Percentiles rank a stretch among this genome's conserved stretches.
Conservation (phyloP, 2,888 invertebrate species). For the Dichetophora obliterata region DNA sequence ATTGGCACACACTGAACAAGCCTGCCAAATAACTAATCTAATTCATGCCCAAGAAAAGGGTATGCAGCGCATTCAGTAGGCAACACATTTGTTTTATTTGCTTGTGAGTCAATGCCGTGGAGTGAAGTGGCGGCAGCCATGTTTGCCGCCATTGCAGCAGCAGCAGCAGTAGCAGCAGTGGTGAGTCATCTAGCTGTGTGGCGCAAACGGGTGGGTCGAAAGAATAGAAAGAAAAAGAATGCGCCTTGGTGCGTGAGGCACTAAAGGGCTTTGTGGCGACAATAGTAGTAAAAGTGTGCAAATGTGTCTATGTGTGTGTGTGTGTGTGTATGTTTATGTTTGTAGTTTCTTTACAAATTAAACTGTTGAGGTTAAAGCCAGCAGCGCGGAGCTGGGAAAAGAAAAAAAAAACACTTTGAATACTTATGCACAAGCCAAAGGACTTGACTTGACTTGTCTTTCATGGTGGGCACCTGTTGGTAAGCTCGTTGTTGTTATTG, state of each 20-base stretch:
- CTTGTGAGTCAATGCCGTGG: background rate
- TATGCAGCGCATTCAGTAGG: background rate
- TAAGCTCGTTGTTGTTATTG: conserved; percentile 22
- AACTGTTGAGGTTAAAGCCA: conserved; percentile 30
- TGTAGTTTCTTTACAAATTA: conserved; percentile 24
- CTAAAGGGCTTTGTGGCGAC: background rate
- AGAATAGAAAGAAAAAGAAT: background rate
- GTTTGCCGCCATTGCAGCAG: conserved; percentile 19
- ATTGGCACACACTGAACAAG: background rate
- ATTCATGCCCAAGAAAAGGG: background rate
- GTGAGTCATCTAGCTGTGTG: conserved; percentile 23
- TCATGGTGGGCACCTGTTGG: conserved; percentile 31
- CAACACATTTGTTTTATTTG: conserved; percentile 19
- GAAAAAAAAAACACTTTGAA: conserved; percentile 1
- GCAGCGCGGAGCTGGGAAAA: conserved; percentile 5
- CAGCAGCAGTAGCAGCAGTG: conserved; percentile 12
- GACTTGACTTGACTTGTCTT: background rate
- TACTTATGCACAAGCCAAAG: conserved; percentile 11
- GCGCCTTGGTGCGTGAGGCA: background rate
- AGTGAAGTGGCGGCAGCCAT: conserved; percentile 13
- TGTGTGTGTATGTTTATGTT: conserved; percentile 5
- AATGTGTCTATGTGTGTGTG: conserved; percentile 25
- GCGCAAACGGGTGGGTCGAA: background rate
- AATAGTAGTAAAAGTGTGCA: background rate
- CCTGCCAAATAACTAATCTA: background rate